Base-by-base conservation (phyloP, 1,140 invertebrate species). In the Pseudachorutes palmiensis region DNA sequence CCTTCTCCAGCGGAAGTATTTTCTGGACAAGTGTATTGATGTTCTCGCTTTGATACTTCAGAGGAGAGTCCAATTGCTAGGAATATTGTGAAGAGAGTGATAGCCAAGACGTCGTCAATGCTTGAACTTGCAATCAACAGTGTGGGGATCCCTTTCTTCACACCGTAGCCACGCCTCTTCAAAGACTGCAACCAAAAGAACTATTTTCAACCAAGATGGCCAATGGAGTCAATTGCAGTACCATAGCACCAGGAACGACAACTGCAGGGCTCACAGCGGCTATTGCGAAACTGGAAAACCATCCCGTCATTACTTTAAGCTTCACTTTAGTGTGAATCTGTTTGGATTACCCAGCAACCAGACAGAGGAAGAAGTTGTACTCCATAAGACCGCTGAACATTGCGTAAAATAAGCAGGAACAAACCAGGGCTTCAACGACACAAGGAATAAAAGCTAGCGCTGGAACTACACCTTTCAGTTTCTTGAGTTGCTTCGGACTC, bases 191-290 rank as follows among this genome's bases (percentile, higher is more conserved):
- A 41, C n/a, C n/a, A n/a, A n/a, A n/a, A n/a, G n/a, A n/a, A n/a
- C n/a, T n/a, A n/a, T n/a, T n/a, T n/a, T n/a, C n/a, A n/a, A n/a
- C n/a, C n/a, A n/a, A n/a, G n/a, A n/a, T n/a, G n/a, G n/a, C n/a
- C n/a, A n/a, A n/a, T n/a, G n/a, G n/a, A n/a, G n/a, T n/a, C 5
- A 41, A 9, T n/a, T 92, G 83, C 16, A 98, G 80, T 48, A 87
- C 82, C 74, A 97, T 87, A 55, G 98, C 82, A 72, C 88, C 90
- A 0, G 95, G 93, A 19, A 97, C 94, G 1, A 97, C 89, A 3
- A 98, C 93, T 14, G 94, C 94, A 0, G 94, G 94, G 0, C 92
- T 94, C 5, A 97, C 93, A 0, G 94, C 92, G 1, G 91, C 88
- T 36, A 96, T 80, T 32, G 94, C 86, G 69, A 89, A 88, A n/a